phyloP scores from a whole-genome alignment of 2,113 vertebrate species.

The Pseudopodoces humilis region DNA sequence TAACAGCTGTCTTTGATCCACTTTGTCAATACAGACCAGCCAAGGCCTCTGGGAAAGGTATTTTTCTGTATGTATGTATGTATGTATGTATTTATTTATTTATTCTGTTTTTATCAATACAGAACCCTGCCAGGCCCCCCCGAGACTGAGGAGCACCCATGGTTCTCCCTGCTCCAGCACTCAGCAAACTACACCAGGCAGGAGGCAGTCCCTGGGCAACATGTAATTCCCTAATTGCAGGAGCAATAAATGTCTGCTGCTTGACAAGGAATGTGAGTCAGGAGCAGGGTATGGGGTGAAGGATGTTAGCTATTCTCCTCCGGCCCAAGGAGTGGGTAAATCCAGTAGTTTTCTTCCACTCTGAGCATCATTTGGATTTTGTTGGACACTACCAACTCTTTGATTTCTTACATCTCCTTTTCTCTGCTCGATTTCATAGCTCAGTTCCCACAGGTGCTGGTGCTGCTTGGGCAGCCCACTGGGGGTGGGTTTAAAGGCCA shows the following conservation, averaged over 20 bases:
- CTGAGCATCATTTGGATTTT: background rate
- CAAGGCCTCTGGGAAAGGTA: background rate
- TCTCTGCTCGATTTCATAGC: background rate
- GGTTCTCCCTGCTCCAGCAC: background rate
- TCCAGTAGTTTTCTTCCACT: background rate
- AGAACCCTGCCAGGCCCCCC: background rate
- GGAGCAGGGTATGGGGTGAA: background rate
- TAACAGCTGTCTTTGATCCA: background rate
- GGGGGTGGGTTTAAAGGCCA: background rate
- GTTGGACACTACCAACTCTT: background rate
- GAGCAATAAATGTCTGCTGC: rapidly evolving
- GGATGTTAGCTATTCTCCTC: background rate
- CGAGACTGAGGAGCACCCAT: rapidly evolving
- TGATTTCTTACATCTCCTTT: background rate
- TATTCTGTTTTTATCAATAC: too few species aligned
- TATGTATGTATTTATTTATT: too few species aligned
- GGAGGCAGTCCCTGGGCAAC: background rate
- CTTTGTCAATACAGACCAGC: background rate
- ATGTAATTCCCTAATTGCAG: rapidly evolving
- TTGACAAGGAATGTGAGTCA: too few species aligned
- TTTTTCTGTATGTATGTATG: too few species aligned
- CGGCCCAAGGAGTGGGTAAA: background rate
- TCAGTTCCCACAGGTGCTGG: background rate
- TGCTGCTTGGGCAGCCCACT: background rate
- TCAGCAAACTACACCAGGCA: background rate